Conservation (phyloP, 2,113 vertebrate species). For the Oryzias woworae region DNA sequence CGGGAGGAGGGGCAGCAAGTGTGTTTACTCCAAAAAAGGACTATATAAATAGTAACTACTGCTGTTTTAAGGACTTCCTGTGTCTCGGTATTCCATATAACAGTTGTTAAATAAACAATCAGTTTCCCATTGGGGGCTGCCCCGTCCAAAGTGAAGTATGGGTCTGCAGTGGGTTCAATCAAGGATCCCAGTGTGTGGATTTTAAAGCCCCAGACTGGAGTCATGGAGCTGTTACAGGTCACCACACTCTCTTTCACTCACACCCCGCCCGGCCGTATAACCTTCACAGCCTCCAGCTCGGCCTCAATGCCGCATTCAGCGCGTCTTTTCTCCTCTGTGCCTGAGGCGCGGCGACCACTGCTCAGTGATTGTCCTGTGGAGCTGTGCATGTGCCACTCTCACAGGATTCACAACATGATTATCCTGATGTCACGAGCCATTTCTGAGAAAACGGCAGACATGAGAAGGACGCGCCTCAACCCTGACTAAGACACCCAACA, state of each 20-base stretch:
- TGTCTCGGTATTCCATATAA: conserved; percentile 77
- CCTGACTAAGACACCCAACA: too few relatives aligned
- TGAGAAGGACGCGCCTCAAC: too few relatives aligned
- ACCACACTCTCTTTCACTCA: conserved; percentile 66
- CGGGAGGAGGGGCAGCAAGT: conserved; percentile 56
- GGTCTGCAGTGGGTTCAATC: conserved; percentile 58
- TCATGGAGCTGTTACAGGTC: conserved; percentile 71
- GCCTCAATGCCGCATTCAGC: conserved; percentile 44
- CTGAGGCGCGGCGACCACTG: background rate
- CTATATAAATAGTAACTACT: conserved; percentile 81
- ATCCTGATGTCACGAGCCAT: background rate
- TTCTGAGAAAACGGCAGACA: too few relatives aligned
- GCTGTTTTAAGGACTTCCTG: conserved; percentile 82
- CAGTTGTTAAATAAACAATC: conserved; percentile 80
- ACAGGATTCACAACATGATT: background rate
- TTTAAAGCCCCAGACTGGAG: conserved; percentile 66
- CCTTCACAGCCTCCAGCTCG: conserved; percentile 35
- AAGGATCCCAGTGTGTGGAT: conserved; percentile 53
- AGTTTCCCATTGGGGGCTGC: conserved; percentile 59
- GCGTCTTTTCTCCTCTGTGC: conserved; percentile 14
- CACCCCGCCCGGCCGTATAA: conserved; percentile 61
- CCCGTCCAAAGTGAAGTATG: conserved; percentile 47
- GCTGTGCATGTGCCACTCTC: conserved; percentile 12
- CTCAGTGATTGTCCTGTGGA: conserved; percentile 21
- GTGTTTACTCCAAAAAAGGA: conserved; percentile 76